Evolutionary conservation across 2,797 vertebrate genomes (phyloP), one percentile per base, ranked within the genome.

Genomic region (Hafferia zeledoni): DNA sequence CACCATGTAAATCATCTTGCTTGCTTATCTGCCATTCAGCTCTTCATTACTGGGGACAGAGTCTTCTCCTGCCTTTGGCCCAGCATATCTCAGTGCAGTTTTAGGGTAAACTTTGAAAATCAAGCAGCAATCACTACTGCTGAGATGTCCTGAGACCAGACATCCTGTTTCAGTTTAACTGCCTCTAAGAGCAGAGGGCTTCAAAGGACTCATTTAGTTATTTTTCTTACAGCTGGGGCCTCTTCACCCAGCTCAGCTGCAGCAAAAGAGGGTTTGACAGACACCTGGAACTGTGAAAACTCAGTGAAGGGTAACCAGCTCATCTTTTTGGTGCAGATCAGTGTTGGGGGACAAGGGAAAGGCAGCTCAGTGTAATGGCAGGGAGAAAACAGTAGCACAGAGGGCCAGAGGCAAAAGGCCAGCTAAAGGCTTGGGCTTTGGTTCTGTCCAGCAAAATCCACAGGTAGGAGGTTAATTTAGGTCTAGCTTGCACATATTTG

Each of bases 111-210:
- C 43, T 91, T 76, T 80, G 85, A 56, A 85, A 95, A 89, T 27
- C 60, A 95, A 84, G 69, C 39, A 67, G 67, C 3, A 1, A 15
- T 61, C 1, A 4, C 39, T 59, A 27, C 78, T n/a, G 59, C 64
- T 27, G 24, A 44, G 52, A 31, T 46, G 55, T 47, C 55, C 59
- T 52, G 64, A 56, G 39, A 94, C 56, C 53, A 94, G 63, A 94
- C 82, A 91, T 95, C 94, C 91, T 95, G 75, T 93, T 85, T 93
- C 56, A 47, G 68, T 87, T 61, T 77, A 90, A 87, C 86, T 85
- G 89, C 44, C 77, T 65, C 83, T 89, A 52, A 83, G 61, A 77
- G 85, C 65, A 75, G 46, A 88, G 43, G 4, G 17, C 63, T 94
- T 95, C 80, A 90, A 87, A 87, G 28, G n/a, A 17, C 63, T 72